Percentiles rank a stretch among this genome's conserved stretches.
These are phyloP conservation scores for Erebia aethiops DNA, from an alignment of 2,888 invertebrate genomes.

Conservation along the genomic window DNA sequence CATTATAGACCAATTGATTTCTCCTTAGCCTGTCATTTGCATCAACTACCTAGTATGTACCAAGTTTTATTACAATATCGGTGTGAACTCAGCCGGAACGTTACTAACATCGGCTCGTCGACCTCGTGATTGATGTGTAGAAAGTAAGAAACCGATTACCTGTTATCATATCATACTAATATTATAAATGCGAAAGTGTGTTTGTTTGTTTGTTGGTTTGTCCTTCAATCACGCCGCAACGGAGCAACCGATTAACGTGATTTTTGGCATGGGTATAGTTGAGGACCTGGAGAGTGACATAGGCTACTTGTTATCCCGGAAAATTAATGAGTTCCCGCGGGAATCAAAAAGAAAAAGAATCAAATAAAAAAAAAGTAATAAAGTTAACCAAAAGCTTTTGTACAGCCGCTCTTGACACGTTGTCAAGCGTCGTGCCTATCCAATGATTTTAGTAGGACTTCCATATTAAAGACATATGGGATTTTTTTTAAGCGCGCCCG, in stretches of 20 bases:
- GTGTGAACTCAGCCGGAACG: conserved; percentile 69
- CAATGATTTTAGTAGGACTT: neutral
- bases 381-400: neutral
- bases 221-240: too few species aligned
- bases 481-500: too few species aligned
- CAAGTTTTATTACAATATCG: conserved; percentile 55
- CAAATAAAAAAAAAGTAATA: too few species aligned
- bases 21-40: conserved; percentile 57
- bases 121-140: conserved; percentile 72
- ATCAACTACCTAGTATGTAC: conserved; percentile 44
- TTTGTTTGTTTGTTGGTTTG: too few species aligned
- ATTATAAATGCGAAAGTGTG: too few species aligned
- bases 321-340: too few species aligned
- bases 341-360: too few species aligned
- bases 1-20: conserved; percentile 44
- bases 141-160: conserved; percentile 65
- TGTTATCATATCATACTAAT: conserved; percentile 50
- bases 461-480: too few species aligned
- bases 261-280: too few species aligned
- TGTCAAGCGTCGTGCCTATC: neutral
- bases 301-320: too few species aligned
- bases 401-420: neutral
- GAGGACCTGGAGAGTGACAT: too few species aligned
- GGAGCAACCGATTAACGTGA: too few species aligned
- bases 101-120: conserved; percentile 53